Evolutionary conservation across 2,888 invertebrate species (phyloP).

Genomic region (Andrena hattorfiana): DNA sequence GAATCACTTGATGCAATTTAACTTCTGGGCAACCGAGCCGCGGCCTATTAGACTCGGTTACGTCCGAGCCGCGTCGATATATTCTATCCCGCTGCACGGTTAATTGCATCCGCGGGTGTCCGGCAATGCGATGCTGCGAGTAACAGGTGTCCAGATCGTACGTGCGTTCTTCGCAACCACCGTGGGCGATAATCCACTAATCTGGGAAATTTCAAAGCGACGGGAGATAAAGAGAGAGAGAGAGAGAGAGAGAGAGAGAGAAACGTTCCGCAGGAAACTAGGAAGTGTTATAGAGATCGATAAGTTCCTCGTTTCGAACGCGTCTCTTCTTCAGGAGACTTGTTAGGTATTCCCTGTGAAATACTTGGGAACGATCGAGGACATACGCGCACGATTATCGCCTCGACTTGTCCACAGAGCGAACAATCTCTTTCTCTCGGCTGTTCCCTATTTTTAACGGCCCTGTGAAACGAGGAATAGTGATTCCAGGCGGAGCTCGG

Average conservation of each 20-base stretch:
- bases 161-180: background rate
- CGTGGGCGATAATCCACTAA: background rate
- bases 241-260: background rate
- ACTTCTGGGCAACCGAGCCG: constrained; percentile 24
- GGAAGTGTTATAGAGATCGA: background rate
- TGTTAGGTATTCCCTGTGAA: too few relatives aligned
- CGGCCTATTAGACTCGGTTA: constrained; percentile 36
- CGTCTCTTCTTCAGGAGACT: too few relatives aligned
- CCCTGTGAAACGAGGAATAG: constrained; percentile 1
- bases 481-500: constrained; percentile 8
- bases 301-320: background rate
- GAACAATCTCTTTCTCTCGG: background rate
- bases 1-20: constrained; percentile 47
- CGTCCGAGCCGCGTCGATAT: constrained; percentile 6
- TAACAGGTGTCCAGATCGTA: constrained; percentile 1
- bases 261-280: background rate
- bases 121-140: background rate
- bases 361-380: too few relatives aligned
- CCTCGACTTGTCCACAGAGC: background rate
- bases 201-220: background rate
- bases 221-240: background rate
- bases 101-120: background rate
- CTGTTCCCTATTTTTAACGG: constrained; percentile 20
- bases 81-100: background rate
- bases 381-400: too few relatives aligned